phyloP scores from a whole-genome alignment of 2,797 vertebrate species.

The Eidolon dupreanum region DNA sequence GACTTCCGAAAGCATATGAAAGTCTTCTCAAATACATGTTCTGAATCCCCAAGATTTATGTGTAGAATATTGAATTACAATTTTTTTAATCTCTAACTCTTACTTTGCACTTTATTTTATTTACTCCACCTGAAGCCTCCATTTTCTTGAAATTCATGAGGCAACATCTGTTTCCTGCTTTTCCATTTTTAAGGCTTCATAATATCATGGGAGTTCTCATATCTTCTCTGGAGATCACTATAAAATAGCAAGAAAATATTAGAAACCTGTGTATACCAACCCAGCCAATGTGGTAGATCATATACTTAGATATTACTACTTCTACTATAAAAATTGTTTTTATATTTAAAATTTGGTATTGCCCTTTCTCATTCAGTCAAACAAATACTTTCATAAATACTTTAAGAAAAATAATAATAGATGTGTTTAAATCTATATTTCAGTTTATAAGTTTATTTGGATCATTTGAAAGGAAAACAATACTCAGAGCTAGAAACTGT shows the following conservation, averaged over 20 bases:
- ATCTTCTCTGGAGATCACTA: conserved; percentile 39
- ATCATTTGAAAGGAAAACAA: neutral
- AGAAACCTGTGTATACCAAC: neutral
- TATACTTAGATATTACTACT: neutral
- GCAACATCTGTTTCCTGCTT: neutral
- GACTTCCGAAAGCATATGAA: neutral
- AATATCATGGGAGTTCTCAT: neutral
- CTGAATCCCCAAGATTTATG: neutral
- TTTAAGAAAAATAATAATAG: neutral
- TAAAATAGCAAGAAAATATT: neutral
- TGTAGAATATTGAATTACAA: neutral
- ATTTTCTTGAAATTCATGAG: conserved; percentile 34
- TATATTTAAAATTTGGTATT: neutral
- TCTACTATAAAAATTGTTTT: neutral
- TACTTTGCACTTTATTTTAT: conserved; percentile 51
- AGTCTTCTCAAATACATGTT: conserved; percentile 41
- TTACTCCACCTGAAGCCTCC: neutral
- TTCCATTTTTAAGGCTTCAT: neutral
- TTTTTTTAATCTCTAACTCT: neutral
- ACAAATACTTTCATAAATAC: neutral
- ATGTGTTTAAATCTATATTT: neutral
- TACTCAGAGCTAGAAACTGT: neutral
- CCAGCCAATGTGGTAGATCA: neutral
- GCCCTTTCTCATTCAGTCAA: neutral
- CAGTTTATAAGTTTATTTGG: neutral